These are phyloP conservation scores for Cerastis rubricosa DNA, from an alignment of 2,888 invertebrate species.

Conservation along the genomic window DNA sequence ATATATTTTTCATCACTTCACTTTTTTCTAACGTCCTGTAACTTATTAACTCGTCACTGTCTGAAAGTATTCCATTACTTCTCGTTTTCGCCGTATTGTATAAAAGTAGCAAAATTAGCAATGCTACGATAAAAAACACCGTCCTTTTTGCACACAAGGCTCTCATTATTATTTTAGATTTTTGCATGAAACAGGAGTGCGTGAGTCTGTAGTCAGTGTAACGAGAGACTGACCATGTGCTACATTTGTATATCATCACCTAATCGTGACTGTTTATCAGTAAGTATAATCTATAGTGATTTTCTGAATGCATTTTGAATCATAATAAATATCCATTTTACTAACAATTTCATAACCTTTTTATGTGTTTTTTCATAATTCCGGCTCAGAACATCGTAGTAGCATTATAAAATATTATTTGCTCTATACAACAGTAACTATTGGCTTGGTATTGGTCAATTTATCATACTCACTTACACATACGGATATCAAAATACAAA, in stretches of 20 bases:
- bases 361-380: constrained; percentile 9
- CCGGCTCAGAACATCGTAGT: not conserved
- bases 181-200: not conserved
- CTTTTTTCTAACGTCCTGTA: constrained; percentile 5
- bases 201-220: not conserved
- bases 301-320: constrained; percentile 32
- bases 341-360: not conserved
- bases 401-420: not conserved
- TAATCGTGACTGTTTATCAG: constrained; percentile 52
- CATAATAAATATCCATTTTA: not conserved
- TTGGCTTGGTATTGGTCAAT: not conserved
- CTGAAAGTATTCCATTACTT: not conserved
- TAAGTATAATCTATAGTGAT: constrained; percentile 36
- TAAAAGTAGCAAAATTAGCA: constrained; percentile 34
- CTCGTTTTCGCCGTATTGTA: constrained; percentile 4
- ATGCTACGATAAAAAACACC: not conserved
- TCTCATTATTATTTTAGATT: constrained; percentile 30
- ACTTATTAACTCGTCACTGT: constrained; percentile 15
- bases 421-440: no score
- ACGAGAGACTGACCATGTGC: constrained; percentile 41
- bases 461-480: not conserved
- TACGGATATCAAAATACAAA: not conserved
- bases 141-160: constrained; percentile 26
- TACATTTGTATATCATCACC: constrained; percentile 7
- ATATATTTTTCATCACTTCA: constrained; percentile 19